phyloP scores from a whole-genome alignment of 2,113 vertebrate species.

The Triplophysa dalaica region DNA sequence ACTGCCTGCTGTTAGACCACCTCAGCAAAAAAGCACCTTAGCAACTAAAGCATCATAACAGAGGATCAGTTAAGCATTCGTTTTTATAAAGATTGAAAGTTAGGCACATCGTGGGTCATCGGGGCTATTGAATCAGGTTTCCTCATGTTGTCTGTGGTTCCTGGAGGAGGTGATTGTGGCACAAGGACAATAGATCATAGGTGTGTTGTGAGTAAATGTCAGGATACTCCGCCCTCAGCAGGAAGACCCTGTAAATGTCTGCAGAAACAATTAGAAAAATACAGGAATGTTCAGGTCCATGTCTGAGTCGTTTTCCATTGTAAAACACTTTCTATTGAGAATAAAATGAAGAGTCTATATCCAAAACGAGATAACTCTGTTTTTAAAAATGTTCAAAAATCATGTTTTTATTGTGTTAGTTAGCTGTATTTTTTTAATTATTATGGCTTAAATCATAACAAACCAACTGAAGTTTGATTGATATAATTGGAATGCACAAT shows the following conservation, averaged over 20 bases:
- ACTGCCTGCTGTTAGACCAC: too few species aligned
- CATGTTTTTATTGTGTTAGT: too few species aligned
- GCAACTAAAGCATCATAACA: too few species aligned
- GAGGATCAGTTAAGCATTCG: too few species aligned
- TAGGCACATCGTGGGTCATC: not conserved
- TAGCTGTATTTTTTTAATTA: too few species aligned
- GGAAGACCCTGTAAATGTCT: slow-evolving; percentile 22
- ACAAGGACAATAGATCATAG: slow-evolving; percentile 30
- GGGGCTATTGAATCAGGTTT: not conserved
- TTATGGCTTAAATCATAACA: too few species aligned
- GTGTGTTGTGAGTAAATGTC: slow-evolving; percentile 17
- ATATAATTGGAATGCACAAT: too few species aligned
- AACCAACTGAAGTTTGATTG: too few species aligned
- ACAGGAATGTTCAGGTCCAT: not conserved
- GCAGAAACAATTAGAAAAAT: slow-evolving; percentile 2
- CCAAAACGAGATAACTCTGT: too few species aligned
- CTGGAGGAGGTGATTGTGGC: slow-evolving; percentile 18
- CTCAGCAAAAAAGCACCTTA: too few species aligned
- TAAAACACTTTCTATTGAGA: not conserved
- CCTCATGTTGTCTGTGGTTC: slow-evolving; percentile 38
- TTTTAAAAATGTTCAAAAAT: too few species aligned
- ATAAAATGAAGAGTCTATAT: not conserved
- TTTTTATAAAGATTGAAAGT: not conserved
- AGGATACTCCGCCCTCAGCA: slow-evolving; percentile 45
- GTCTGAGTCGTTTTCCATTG: not conserved